phyloP scores from a whole-genome alignment of 2,797 vertebrate genomes.

The Lophotriccus pileatus region DNA sequence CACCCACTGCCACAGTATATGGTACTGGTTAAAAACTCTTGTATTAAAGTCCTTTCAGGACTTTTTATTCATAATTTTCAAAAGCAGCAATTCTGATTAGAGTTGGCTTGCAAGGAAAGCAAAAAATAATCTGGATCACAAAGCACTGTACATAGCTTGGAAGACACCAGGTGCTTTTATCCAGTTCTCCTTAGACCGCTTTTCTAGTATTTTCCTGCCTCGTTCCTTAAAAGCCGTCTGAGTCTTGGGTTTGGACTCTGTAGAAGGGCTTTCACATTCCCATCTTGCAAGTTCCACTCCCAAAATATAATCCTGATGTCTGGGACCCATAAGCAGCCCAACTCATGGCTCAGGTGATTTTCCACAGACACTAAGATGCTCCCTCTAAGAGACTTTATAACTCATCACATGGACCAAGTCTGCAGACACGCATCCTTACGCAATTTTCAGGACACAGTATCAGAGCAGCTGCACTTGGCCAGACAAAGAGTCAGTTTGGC shows the following conservation, averaged over 20 bases:
- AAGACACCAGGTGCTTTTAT: neutral
- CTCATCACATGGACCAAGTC: neutral
- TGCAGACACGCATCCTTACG: neutral
- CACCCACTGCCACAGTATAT: neutral
- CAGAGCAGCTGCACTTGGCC: neutral
- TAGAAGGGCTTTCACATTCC: neutral
- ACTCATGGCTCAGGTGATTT: neutral
- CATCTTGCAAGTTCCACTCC: neutral
- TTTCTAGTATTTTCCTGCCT: neutral
- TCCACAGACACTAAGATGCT: neutral
- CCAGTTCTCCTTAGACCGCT: neutral
- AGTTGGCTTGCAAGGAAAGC: neutral
- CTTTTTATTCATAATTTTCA: no score
- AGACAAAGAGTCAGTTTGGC: neutral
- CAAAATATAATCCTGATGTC: neutral
- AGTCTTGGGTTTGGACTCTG: neutral
- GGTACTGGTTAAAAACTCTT: neutral
- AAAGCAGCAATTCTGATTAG: no score
- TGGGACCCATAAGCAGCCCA: neutral
- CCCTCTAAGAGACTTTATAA: neutral
- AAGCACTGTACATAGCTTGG: neutral
- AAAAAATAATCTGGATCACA: neutral
- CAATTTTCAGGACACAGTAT: neutral
- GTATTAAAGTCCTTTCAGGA: neutral
- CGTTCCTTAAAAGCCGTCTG: neutral